These are phyloP conservation scores for Clarias laeviceps DNA, from an alignment of 2,797 vertebrate genomes.

Conservation along the genomic window DNA sequence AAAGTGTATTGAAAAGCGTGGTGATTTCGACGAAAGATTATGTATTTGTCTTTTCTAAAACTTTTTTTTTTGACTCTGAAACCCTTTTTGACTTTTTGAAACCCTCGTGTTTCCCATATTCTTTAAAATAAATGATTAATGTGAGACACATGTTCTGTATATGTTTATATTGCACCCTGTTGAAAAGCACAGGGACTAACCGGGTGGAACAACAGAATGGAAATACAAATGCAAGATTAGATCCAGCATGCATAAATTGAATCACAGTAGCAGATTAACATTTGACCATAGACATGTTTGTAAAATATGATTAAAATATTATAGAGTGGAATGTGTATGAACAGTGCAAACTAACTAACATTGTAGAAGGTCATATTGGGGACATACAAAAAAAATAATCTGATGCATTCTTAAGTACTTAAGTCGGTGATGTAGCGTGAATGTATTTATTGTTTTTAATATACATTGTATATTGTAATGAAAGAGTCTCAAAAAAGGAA, in stretches of 20 bases:
- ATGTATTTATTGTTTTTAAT: no score
- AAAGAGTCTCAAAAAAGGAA: not conserved
- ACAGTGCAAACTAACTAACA: not conserved
- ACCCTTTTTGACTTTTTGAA: no score
- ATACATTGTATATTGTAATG: not conserved
- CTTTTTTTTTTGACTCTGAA: no score
- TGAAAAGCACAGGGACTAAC: not conserved
- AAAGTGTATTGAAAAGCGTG: no score
- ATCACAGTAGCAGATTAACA: not conserved
- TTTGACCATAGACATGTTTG: not conserved
- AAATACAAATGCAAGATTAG: not conserved
- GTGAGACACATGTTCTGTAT: not conserved
- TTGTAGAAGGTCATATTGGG: not conserved
- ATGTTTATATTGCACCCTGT: not conserved
- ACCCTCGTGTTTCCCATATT: no score
- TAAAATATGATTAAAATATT: not conserved
- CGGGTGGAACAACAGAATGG: not conserved
- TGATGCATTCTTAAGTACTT: not conserved
- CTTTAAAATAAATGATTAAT: not conserved
- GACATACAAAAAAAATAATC: not conserved
- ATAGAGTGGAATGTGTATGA: not conserved
- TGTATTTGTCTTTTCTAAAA: no score
- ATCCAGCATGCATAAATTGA: not conserved
- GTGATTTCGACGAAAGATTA: no score
- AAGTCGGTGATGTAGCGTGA: no score